These are phyloP conservation scores for Plectus sambesii DNA, from an alignment of 1,140 invertebrate genomes.

Conservation along the genomic window DNA sequence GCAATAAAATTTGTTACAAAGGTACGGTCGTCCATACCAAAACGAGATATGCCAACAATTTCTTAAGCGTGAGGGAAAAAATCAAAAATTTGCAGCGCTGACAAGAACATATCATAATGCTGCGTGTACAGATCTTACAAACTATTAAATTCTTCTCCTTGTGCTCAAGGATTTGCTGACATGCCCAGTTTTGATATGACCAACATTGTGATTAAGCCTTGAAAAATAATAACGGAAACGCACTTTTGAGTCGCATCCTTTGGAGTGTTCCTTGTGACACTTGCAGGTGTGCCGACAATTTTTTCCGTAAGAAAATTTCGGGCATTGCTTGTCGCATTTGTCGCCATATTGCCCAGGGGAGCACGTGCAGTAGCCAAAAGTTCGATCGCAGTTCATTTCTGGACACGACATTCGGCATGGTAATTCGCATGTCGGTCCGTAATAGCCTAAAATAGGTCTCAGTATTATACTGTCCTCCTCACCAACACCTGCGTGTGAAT, in stretches of 20 bases:
- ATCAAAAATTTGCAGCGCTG: no score
- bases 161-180: neutral
- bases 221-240: no score
- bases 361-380: slow-evolving; percentile 74
- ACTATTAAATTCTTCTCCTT: neutral
- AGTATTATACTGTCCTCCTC: slow-evolving; percentile 54
- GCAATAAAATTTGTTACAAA: no score
- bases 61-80: no score
- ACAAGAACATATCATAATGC: no score
- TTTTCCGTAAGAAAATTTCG: slow-evolving; percentile 30
- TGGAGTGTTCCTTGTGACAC: slow-evolving; percentile 27
- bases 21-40: no score
- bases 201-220: no score
- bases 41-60: no score
- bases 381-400: slow-evolving; percentile 62
- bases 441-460: slow-evolving; percentile 27
- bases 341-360: slow-evolving; percentile 68
- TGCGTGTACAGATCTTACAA: no score
- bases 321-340: slow-evolving; percentile 56
- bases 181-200: no score
- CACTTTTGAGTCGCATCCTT: slow-evolving; percentile 53
- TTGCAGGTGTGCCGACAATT: slow-evolving; percentile 36
- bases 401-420: slow-evolving; percentile 32
- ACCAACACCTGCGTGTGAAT: slow-evolving; percentile 58
- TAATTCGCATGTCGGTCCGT: slow-evolving; percentile 32